Evolutionary conservation across 2,113 vertebrate genomes (phyloP), one percentile per base, ranked within the genome.

Genomic region (Odocoileus hemionus): DNA sequence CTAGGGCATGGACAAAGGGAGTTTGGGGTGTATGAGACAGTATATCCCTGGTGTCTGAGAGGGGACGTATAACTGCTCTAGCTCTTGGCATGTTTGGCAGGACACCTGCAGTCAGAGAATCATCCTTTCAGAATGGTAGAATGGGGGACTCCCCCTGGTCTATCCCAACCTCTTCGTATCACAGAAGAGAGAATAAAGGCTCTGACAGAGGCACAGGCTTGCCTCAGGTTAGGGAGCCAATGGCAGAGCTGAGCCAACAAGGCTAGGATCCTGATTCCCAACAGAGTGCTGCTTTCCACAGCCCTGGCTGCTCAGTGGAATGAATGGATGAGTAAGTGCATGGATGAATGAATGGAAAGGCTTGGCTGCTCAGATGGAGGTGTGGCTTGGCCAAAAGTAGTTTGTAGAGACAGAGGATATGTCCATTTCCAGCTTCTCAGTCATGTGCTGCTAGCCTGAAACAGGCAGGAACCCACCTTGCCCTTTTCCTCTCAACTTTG

Each of bases 241-340:
- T 47, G 55, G 39, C 89, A 95, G 52, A 84, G 33, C 67, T 94
- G 36, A 94, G 33, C 52, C 1, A 1, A 76, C 15, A 60, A 94
- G 47, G 30, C 33, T 82, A n/a, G 54, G 39, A 52, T 95, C 50
- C 80, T 58, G 30, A 61, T 82, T 95, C 33, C 12, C 52, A 43
- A 43, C 21, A 26, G 33, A 55, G 25, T 30, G 39, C 28, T 95
- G 4, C 54, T 97, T 97, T 47, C 79, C 83, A 87, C n/a, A 79
- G 60, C 23, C 28, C 13, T 13, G 5, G 26, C 26, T 80, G 28
- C 85, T 88, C 67, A 43, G 54, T 60, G 25, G 70, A 78, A 97
- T 89, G 89, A 95, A 92, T 91, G 93, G 89, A 9, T 94, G 33
- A 94, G 67, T 85, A 50, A n/a, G 16, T 64, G 74, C 74, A 16